Base-by-base conservation (phyloP, 2,797 vertebrate species). In the Pogonophryne albipinna region DNA sequence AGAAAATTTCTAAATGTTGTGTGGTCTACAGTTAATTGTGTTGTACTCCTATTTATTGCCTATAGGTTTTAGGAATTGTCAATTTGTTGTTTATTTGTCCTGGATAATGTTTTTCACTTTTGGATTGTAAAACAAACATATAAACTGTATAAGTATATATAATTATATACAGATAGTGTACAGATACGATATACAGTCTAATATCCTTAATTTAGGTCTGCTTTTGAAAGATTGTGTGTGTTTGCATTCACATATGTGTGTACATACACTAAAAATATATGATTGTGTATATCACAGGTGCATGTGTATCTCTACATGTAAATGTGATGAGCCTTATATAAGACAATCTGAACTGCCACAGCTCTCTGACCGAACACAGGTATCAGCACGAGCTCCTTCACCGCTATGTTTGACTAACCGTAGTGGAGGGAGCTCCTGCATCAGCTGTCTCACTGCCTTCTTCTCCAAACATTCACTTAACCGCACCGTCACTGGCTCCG, bases 381-480 rank as follows among this genome's bases (percentile, higher is more conserved):
- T 80, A 84, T 60, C 74, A 76, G 66, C 76, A 66, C 5, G 66
- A 86, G 85, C 86, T 84, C 79, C 74, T 76, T 71, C 83, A 64
- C 62, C 1, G 16, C 72, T 41, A 64, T 75, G 59, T 71, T 78
- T 64, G 16, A 67, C 42, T 61, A 47, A 60, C 62, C 64, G n/a
- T 42, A 66, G 76, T 82, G 68, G 79, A 67, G 71, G 66, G 70
- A 83, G 81, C 76, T 76, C 72, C 58, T 78, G 71, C 74, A 69
- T 91, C 89, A 94, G 93, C 93, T 94, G 82, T 87, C 84, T 90
- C 94, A 94, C 94, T 94, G 94, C 94, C 93, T 71, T 89, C 71
- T 79, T 79, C 76, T 83, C 79, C 68, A 89, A 74, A 76, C 66
- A 65, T 65, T 67, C 45, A 52, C 74, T 76, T 50, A 57, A 66